Evolutionary conservation across 2,113 vertebrate genomes (phyloP).

Genomic region (Cichladusa arquata): DNA sequence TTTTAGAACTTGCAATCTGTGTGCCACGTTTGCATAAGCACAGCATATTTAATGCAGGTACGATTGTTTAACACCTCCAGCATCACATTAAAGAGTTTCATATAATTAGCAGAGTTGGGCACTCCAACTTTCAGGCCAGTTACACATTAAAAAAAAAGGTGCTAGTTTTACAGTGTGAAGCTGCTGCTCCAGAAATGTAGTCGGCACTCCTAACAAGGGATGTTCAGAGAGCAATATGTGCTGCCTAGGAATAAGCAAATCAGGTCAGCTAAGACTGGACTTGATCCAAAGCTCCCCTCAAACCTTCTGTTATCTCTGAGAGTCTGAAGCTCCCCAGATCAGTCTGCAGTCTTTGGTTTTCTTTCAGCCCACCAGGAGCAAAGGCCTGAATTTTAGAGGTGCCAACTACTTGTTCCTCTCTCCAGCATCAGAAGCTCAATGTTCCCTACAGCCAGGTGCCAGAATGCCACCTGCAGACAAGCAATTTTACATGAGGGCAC

Average conservation of each 20-base stretch:
- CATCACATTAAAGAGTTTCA: slow-evolving; percentile 47
- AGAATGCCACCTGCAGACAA: not conserved
- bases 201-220: not conserved
- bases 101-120: slow-evolving; percentile 42
- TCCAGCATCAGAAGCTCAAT: not conserved
- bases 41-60: slow-evolving; percentile 42
- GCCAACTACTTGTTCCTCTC: not conserved
- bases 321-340: not conserved
- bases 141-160: not conserved
- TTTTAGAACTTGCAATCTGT: slow-evolving; percentile 54
- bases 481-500: not conserved
- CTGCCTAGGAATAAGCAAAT: slow-evolving; percentile 12
- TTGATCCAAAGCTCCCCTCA: not conserved
- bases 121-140: slow-evolving; percentile 9
- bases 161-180: not conserved
- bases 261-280: not conserved
- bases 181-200: not conserved
- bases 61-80: slow-evolving; percentile 53
- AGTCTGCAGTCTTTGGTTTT: not conserved
- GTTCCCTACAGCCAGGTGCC: not conserved
- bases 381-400: not conserved
- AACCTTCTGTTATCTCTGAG: not conserved
- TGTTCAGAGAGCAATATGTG: not conserved
- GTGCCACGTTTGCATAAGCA: slow-evolving; percentile 33
- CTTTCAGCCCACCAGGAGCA: not conserved